phyloP scores from a whole-genome alignment of 1,140 invertebrate species.

The Rhagoletis pomonella region DNA sequence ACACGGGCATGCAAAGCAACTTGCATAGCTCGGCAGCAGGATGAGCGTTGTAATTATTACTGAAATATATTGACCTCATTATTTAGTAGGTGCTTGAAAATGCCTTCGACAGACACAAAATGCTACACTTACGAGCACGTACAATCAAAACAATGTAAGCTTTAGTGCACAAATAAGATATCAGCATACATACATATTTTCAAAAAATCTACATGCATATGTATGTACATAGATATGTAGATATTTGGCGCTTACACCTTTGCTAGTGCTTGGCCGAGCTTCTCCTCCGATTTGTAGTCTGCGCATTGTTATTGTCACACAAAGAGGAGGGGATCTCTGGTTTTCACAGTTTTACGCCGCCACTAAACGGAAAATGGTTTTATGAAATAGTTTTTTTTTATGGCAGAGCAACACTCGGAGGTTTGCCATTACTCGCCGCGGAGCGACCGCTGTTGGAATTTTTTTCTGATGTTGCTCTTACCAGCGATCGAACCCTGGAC shows the following conservation, averaged over 20 bases:
- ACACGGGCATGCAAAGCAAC: not conserved
- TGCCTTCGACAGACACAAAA: slow-evolving; percentile 40
- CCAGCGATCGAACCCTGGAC: too few relatives aligned
- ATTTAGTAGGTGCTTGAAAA: slow-evolving; percentile 37
- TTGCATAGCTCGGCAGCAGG: not conserved
- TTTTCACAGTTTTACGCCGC: not conserved
- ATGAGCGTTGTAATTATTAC: slow-evolving; percentile 30
- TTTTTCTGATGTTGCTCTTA: too few relatives aligned
- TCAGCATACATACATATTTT: not conserved
- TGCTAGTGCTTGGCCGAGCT: too few relatives aligned
- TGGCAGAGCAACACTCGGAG: too few relatives aligned
- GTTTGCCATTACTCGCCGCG: too few relatives aligned
- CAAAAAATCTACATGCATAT: not conserved
- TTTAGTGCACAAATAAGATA: not conserved
- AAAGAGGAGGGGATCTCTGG: too few relatives aligned
- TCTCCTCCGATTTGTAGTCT: too few relatives aligned
- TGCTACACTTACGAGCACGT: not conserved
- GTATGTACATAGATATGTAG: too few relatives aligned
- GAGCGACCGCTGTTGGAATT: too few relatives aligned
- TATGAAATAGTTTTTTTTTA: not conserved
- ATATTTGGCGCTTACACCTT: not conserved
- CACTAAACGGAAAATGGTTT: not conserved
- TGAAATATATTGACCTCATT: slow-evolving; percentile 52
- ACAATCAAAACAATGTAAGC: not conserved
- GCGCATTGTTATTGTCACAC: too few relatives aligned